Conservation (phyloP, 2,888 invertebrate species). For the Phengaris alcon region DNA sequence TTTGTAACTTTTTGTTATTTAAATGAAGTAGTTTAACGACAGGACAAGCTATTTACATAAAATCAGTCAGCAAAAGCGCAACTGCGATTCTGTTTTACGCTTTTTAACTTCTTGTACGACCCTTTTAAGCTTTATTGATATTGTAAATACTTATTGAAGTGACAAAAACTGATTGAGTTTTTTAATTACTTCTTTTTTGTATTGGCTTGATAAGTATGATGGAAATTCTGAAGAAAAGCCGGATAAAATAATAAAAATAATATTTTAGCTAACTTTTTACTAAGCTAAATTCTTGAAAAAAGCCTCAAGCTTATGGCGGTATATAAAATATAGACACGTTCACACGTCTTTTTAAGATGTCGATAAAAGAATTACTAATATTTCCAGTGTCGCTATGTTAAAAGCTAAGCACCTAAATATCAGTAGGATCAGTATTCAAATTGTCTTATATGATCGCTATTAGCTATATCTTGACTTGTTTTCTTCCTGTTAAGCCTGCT, state of each 20-base stretch:
- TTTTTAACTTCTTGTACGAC: slow-evolving; percentile 5
- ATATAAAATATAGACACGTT: too few species aligned
- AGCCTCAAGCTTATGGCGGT: too few species aligned
- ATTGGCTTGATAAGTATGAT: neutral
- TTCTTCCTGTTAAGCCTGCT: too few species aligned
- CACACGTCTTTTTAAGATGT: neutral
- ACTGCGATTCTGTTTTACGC: neutral
- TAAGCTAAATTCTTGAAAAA: too few species aligned
- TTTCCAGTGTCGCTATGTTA: neutral
- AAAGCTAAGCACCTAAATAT: neutral
- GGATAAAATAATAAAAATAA: neutral
- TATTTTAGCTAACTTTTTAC: neutral
- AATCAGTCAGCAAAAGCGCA: neutral
- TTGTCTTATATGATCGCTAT: too few species aligned
- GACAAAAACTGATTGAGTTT: slow-evolving; percentile 3
- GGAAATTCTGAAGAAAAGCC: neutral
- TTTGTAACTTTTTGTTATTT: slow-evolving; percentile 15
- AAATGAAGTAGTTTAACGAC: slow-evolving; percentile 11
- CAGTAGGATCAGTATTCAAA: neutral
- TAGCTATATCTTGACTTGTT: too few species aligned
- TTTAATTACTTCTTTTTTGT: neutral
- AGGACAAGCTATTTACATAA: slow-evolving; percentile 20
- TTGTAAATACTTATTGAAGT: slow-evolving; percentile 18
- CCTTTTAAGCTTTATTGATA: slow-evolving; percentile 2
- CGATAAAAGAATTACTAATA: neutral